Base-by-base conservation (phyloP, 2,113 vertebrate genomes). In the Polyodon spathula region DNA sequence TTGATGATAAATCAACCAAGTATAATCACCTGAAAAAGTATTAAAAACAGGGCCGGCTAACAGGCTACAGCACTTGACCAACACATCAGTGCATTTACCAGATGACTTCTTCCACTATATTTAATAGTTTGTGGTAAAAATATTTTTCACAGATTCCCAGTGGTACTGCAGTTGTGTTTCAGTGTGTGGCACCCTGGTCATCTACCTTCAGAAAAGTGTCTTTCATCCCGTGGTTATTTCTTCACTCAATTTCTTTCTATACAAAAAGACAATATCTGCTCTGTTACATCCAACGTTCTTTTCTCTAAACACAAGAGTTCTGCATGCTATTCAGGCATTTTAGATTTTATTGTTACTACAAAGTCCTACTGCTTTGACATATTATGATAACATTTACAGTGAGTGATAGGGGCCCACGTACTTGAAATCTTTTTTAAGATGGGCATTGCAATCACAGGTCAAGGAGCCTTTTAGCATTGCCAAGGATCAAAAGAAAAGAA, bases 331-430 rank as follows among this genome's bases (percentile, higher is more conserved):
- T 37, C 11, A 55, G 9, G 10, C 10, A 53, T 39, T 40, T 39
- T 61, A 52, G 16, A 27, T 15, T 61, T 38, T 51, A 15, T 40
- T 52, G 37, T 61, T 40, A 43, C 27, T 40, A 52, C 41, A 44
- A 61, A 61, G 59, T 15, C 48, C 51, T 15, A 53, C 37, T 16
- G 38, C 51, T 40, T 41, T 57, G 42, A 44, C 55, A 55, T 64
- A 63, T 67, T 72, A 57, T 71, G 70, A 54, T 41, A 72, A 67
- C 64, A 68, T 60, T n/a, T 12, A 17, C 5, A 5, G 59, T 16
- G 59, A 9, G 58, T 8, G 41, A 69, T 73, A 66, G 65, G 71
- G 71, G 71, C 68, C 16, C 10, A 17, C 10, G 6, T 3, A 55
- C 37, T 37, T 55, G 53, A 16, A 27, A 55, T 65, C 57, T 41